Percentiles rank a stretch among this genome's conserved stretches.
Conservation (phyloP, 2,797 vertebrate species). For the Cyclopterus lumpus region DNA sequence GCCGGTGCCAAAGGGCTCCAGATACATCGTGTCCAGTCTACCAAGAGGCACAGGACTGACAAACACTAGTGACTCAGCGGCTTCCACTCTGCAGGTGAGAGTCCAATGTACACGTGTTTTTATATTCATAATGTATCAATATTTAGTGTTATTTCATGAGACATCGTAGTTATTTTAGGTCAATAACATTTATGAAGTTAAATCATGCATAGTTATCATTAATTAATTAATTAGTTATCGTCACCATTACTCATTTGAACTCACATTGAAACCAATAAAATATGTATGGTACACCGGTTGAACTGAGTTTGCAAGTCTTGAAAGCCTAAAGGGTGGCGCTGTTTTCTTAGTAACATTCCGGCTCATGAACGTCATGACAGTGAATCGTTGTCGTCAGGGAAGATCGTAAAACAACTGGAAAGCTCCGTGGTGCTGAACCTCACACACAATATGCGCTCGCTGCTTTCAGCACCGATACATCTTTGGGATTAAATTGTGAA, state of each 20-base stretch:
- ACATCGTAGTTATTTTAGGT: too few species aligned
- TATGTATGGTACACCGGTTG: background rate
- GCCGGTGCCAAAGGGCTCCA: slow-evolving; percentile 72
- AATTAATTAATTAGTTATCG: background rate
- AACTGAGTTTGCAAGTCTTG: background rate
- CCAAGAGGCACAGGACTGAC: slow-evolving; percentile 69
- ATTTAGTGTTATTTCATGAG: background rate
- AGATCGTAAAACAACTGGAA: background rate
- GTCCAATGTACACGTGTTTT: background rate
- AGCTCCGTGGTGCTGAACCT: slow-evolving; percentile 1
- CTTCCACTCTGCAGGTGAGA: slow-evolving; percentile 68
- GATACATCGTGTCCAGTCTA: slow-evolving; percentile 78
- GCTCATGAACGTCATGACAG: background rate
- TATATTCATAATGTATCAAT: background rate
- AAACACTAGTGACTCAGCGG: slow-evolving; percentile 71
- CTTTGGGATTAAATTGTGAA: rapidly evolving
- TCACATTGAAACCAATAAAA: background rate
- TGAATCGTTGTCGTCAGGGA: background rate
- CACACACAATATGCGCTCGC: rapidly evolving
- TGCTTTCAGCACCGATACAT: rapidly evolving
- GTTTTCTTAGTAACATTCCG: background rate
- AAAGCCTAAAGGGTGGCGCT: slow-evolving; percentile 46
- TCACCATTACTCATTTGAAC: background rate
- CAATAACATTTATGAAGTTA: background rate
- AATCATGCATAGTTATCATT: background rate